A percentile compares a stretch with the other conserved stretches of the same genome.
phyloP scores from a whole-genome alignment of 2,797 vertebrate species.

The Spea hammondii region DNA sequence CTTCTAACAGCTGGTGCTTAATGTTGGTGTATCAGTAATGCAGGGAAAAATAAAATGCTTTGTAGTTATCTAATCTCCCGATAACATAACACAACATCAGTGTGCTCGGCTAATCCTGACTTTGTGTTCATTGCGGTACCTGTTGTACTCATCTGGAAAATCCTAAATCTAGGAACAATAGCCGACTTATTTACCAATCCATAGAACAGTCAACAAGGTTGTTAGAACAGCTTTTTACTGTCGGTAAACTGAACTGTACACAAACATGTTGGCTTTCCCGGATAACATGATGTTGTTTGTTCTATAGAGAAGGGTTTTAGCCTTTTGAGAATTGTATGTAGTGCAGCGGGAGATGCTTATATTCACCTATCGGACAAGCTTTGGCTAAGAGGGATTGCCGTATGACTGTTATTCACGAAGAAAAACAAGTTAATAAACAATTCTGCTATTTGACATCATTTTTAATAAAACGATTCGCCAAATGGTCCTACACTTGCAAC shows the following conservation, averaged over 20 bases:
- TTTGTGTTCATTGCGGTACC: background rate
- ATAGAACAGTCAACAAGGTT: background rate
- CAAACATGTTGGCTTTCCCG: background rate
- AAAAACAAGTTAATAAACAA: too few relatives aligned
- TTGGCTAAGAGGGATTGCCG: too few relatives aligned
- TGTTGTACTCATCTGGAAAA: conserved; percentile 14
- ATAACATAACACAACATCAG: conserved; percentile 14
- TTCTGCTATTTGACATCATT: too few relatives aligned
- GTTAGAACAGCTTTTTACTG: conserved; percentile 9
- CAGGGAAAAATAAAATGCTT: conserved; percentile 31
- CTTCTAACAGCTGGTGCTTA: conserved; percentile 35
- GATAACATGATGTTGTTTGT: background rate
- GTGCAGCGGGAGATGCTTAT: too few relatives aligned
- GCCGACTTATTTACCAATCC: conserved; percentile 5
- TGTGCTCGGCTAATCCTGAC: conserved; percentile 18
- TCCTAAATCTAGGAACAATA: conserved; percentile 12
- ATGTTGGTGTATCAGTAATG: conserved; percentile 14
- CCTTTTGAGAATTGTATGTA: too few relatives aligned
- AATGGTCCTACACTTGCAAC: too few relatives aligned
- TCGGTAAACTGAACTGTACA: background rate
- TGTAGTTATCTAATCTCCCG: conserved; percentile 29
- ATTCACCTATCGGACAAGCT: too few relatives aligned
- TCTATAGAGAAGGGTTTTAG: background rate
- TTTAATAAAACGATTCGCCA: too few relatives aligned
- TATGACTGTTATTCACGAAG: too few relatives aligned